Conservation (phyloP, 2,113 vertebrate species). For the Charina bottae region DNA sequence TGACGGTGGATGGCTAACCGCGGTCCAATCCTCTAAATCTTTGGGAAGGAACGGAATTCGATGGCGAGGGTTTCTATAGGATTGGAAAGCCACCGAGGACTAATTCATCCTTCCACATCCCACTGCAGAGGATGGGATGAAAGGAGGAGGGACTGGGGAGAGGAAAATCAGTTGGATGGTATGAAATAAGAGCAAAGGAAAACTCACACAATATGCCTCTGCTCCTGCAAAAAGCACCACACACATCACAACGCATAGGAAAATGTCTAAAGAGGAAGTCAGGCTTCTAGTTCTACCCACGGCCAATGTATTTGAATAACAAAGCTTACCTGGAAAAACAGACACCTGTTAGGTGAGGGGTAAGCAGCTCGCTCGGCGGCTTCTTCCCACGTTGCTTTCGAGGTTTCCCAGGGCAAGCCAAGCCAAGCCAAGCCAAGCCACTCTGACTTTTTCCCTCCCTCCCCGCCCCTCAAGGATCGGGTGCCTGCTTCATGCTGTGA, state of each 20-base stretch:
- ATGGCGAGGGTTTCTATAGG: slow-evolving; percentile 19
- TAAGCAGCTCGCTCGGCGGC: not conserved
- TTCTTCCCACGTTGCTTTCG: not conserved
- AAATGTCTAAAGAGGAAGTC: not conserved
- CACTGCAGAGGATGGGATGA: not conserved
- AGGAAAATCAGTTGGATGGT: not conserved
- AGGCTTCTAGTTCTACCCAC: not conserved
- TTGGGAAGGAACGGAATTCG: not conserved
- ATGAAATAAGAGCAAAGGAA: not conserved
- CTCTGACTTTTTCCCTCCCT: not conserved
- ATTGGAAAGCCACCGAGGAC: slow-evolving; percentile 2
- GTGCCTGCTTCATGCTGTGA: slow-evolving; percentile 8
- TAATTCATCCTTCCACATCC: slow-evolving; percentile 8
- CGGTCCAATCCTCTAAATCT: slow-evolving; percentile 14
- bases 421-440: not conserved
- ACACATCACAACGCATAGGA: not conserved
- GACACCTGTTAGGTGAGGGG: slow-evolving; percentile 24
- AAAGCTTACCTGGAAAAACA: slow-evolving; percentile 25
- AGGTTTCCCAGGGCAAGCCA: slow-evolving; percentile 5
- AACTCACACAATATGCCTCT: not conserved
- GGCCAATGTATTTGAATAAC: not conserved
- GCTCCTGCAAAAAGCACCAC: not conserved
- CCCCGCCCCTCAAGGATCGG: not conserved
- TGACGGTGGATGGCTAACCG: not conserved
- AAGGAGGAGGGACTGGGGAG: not conserved